Percentiles rank a stretch among this genome's conserved stretches.
Conservation (phyloP, 2,113 vertebrate species). For the Oceanodroma tethys region DNA sequence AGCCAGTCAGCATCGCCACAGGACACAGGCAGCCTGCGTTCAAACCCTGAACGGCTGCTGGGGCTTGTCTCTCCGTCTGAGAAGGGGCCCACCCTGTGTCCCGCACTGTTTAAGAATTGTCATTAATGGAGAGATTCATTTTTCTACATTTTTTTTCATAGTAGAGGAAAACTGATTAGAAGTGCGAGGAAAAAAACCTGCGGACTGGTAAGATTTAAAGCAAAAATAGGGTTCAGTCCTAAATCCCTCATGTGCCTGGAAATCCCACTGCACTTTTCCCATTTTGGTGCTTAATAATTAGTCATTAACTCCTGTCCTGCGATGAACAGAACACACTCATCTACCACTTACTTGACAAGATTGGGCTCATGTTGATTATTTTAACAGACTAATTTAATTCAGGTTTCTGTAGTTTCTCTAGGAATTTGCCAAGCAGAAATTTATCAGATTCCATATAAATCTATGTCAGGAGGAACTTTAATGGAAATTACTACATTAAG, state of each 20-base stretch:
- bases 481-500: constrained; percentile 55
- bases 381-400: constrained; percentile 52
- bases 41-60: accelerated
- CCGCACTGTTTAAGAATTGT: background rate
- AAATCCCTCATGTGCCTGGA: background rate
- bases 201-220: background rate
- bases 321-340: background rate
- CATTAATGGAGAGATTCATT: background rate
- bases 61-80: background rate
- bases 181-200: background rate
- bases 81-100: too few relatives aligned
- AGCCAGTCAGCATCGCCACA: accelerated
- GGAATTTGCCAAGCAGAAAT: constrained; percentile 48
- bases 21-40: accelerated
- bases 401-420: constrained; percentile 44
- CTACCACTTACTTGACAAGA: background rate
- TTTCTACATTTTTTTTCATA: background rate
- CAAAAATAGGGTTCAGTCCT: background rate
- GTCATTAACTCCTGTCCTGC: constrained; percentile 10
- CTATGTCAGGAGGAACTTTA: constrained; percentile 26
- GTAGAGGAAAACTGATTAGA: background rate
- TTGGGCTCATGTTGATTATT: constrained; percentile 5
- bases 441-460: constrained; percentile 63
- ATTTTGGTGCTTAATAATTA: constrained; percentile 33
- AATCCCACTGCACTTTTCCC: constrained; percentile 2